Evolutionary conservation across 2,113 vertebrate genomes (phyloP).

Genomic region (Chionodraco myersi): DNA sequence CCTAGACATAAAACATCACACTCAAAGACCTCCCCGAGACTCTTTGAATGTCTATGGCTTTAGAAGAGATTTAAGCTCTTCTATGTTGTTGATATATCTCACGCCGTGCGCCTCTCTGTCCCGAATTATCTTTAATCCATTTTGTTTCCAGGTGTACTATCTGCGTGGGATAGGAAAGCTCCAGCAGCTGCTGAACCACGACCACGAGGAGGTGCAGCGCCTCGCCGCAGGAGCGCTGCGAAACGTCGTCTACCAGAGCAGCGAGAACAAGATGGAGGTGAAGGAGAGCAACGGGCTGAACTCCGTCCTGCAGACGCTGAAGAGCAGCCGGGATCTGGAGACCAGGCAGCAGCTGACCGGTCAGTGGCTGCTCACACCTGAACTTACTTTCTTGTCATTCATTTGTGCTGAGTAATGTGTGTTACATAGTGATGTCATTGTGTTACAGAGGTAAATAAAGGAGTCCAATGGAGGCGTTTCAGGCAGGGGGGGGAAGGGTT

Average conservation of each 20-base stretch:
- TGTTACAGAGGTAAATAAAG: too few relatives aligned
- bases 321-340: constrained; percentile 85
- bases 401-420: too few relatives aligned
- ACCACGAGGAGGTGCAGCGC: constrained; percentile 86
- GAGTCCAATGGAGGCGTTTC: too few relatives aligned
- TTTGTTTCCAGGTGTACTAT: constrained; percentile 80
- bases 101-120: not conserved
- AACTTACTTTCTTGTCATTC: not conserved
- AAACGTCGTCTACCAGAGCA: constrained; percentile 89
- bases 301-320: constrained; percentile 81
- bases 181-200: constrained; percentile 83
- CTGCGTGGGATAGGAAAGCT: constrained; percentile 88
- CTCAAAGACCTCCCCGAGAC: not conserved
- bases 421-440: too few relatives aligned
- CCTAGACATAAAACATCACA: too few relatives aligned
- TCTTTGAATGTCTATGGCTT: not conserved
- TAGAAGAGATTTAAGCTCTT: not conserved
- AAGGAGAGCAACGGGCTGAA: constrained; percentile 85
- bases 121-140: not conserved
- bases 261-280: constrained; percentile 93
- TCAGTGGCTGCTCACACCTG: constrained; percentile 58
- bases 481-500: too few relatives aligned
- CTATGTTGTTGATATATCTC: not conserved
- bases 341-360: constrained; percentile 93
- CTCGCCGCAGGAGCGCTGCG: constrained; percentile 86